Evolutionary conservation across 2,888 invertebrate genomes (phyloP).

Genomic region (Xylocampa areola): DNA sequence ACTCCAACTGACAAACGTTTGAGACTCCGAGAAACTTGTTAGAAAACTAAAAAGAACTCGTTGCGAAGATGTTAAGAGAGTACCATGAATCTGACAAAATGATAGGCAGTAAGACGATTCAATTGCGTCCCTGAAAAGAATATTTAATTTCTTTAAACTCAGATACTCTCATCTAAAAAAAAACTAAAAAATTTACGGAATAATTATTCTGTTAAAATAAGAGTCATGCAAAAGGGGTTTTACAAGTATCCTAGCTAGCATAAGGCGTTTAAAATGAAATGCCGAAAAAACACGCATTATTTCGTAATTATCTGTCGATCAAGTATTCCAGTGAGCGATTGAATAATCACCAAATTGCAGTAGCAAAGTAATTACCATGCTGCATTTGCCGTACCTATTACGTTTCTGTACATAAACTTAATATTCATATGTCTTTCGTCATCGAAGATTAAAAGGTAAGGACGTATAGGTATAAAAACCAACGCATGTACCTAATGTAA

Average conservation of each 20-base stretch:
- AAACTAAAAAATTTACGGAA: too few species aligned
- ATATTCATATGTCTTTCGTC: slow-evolving; percentile 1
- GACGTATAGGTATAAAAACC: slow-evolving; percentile 10
- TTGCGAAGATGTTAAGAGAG: slow-evolving; percentile 75
- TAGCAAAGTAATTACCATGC: neutral
- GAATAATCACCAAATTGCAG: neutral
- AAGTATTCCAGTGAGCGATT: too few species aligned
- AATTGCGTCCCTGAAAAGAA: neutral
- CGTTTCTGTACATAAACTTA: neutral
- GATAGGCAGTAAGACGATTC: slow-evolving; percentile 21
- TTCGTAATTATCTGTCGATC: too few species aligned
- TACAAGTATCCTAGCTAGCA: too few species aligned
- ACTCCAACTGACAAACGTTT: slow-evolving; percentile 84
- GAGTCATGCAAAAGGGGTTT: too few species aligned
- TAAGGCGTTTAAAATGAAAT: too few species aligned
- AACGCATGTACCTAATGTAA: too few species aligned
- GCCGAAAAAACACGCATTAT: too few species aligned
- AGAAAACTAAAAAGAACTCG: slow-evolving; percentile 85
- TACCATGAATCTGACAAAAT: slow-evolving; percentile 15
- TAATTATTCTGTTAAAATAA: too few species aligned
- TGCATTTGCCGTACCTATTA: neutral
- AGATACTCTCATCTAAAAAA: too few species aligned
- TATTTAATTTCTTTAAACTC: neutral
- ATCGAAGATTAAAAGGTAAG: slow-evolving; percentile 3
- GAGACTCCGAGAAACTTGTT: slow-evolving; percentile 83